Evolutionary conservation across 2,797 vertebrate species (phyloP).

Genomic region (Myotis pilosus): DNA sequence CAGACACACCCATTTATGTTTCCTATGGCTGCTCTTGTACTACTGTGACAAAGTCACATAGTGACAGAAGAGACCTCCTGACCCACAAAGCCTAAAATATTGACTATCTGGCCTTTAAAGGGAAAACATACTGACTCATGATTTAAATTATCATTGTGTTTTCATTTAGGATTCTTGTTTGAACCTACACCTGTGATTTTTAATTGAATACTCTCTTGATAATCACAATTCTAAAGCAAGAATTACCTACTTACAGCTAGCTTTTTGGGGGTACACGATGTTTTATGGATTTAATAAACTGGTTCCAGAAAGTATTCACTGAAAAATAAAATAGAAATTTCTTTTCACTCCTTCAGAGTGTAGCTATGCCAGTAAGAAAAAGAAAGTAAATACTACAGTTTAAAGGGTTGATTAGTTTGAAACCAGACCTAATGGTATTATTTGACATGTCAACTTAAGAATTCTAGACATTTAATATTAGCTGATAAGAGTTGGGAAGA

Average conservation of each 20-base stretch:
- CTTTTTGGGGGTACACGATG: neutral
- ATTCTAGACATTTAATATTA: neutral
- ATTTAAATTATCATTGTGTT: neutral
- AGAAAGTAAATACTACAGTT: neutral
- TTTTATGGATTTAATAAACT: neutral
- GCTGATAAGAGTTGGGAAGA: neutral
- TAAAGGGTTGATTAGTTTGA: neutral
- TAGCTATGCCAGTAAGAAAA: neutral
- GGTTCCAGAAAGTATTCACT: neutral
- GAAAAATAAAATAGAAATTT: constrained; percentile 23
- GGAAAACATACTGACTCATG: neutral
- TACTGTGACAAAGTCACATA: neutral
- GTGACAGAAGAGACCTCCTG: neutral
- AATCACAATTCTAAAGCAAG: neutral
- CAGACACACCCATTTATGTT: neutral
- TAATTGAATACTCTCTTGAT: neutral
- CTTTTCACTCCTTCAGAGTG: neutral
- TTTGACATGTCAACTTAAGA: neutral
- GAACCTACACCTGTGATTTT: neutral
- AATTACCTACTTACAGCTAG: neutral
- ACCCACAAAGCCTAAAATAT: neutral
- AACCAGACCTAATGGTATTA: neutral
- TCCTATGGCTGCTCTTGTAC: neutral
- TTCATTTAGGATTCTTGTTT: neutral
- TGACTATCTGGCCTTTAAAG: neutral